These are phyloP conservation scores for Columba livia DNA, from an alignment of 2,113 vertebrate species.

Conservation along the genomic window DNA sequence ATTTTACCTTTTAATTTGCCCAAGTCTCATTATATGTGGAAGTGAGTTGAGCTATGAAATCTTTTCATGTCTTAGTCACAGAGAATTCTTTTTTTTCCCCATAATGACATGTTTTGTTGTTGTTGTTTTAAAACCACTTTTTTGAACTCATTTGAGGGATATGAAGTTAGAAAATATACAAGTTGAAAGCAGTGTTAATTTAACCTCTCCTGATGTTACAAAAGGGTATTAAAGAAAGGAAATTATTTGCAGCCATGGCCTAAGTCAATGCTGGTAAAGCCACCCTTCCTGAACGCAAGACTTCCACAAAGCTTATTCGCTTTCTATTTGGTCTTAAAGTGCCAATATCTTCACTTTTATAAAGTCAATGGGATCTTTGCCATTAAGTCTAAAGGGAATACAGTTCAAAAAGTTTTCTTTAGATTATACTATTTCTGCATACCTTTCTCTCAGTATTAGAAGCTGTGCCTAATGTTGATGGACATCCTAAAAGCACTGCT, in stretches of 20 bases:
- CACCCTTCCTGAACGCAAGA: not conserved
- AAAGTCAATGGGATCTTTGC: not conserved
- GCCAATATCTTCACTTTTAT: not conserved
- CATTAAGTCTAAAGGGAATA: not conserved
- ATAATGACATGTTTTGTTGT: constrained; percentile 18
- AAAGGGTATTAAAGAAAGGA: not conserved
- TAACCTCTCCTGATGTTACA: not conserved
- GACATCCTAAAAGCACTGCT: not conserved
- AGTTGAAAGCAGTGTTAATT: not conserved
- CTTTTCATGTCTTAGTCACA: constrained; percentile 8
- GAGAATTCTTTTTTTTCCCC: not conserved
- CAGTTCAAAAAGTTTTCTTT: not conserved
- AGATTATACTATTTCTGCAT: not conserved
- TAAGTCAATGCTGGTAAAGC: not conserved
- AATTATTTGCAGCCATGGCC: not conserved
- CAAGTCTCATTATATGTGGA: not conserved
- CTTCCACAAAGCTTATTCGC: not conserved
- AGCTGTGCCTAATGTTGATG: not conserved
- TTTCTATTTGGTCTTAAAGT: not conserved
- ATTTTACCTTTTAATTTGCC: not conserved
- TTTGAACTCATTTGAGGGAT: not conserved
- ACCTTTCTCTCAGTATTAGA: not conserved
- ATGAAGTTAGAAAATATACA: not conserved
- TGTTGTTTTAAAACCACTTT: constrained; percentile 4
- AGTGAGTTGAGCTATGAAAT: not conserved